phyloP scores from a whole-genome alignment of 2,797 vertebrate species.

The Enteromius trimaculatus region DNA sequence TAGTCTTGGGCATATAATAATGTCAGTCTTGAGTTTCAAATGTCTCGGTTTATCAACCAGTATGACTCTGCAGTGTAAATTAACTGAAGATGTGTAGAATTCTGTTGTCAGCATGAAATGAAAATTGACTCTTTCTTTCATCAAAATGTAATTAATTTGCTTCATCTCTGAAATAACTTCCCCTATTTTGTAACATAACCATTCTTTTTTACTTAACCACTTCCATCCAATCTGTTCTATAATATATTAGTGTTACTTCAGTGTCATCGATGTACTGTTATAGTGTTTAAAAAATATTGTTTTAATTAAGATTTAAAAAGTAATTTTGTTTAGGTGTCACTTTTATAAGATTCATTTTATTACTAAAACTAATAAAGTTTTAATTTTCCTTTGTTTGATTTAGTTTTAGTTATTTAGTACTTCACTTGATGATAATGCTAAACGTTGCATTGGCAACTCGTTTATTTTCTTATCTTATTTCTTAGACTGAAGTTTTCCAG shows the following conservation, averaged over 20 bases:
- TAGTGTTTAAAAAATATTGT: background rate
- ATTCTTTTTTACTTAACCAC: background rate
- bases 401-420: background rate
- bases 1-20: slow-evolving; percentile 15
- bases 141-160: slow-evolving; percentile 15
- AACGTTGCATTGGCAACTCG: background rate
- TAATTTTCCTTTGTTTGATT: background rate
- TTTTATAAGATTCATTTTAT: background rate
- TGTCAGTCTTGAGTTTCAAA: slow-evolving; percentile 18
- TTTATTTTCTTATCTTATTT: background rate
- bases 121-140: slow-evolving; percentile 3
- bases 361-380: background rate
- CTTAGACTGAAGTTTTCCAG: background rate
- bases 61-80: slow-evolving; percentile 25
- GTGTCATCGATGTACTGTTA: background rate
- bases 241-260: background rate
- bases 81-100: background rate
- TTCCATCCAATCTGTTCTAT: background rate
- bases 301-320: background rate
- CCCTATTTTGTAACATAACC: background rate
- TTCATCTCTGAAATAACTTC: background rate
- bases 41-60: slow-evolving; percentile 25
- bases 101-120: background rate
- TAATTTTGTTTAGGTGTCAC: background rate
- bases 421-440: background rate